These are phyloP conservation scores for Podarcis siculus DNA, from an alignment of 2,797 vertebrate species.

Conservation along the genomic window DNA sequence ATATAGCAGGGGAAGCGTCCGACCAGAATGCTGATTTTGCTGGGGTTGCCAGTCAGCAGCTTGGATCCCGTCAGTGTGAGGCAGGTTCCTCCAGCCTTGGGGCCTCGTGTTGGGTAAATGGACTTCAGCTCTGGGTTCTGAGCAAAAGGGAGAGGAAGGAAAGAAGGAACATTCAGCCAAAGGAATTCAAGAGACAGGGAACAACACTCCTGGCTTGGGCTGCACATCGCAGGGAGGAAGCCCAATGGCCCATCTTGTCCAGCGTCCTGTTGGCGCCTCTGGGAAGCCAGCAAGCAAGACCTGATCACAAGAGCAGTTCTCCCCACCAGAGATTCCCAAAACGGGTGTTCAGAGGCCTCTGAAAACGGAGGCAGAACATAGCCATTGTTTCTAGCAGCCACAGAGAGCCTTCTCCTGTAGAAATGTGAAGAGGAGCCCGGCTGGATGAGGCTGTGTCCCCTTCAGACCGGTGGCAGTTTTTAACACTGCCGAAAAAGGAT, in stretches of 20 bases:
- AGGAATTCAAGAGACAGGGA: neutral
- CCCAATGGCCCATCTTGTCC: neutral
- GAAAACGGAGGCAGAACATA: no score
- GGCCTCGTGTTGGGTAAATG: conserved; percentile 88
- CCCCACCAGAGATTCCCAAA: no score
- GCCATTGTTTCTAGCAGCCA: no score
- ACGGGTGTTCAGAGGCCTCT: no score
- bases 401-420: neutral
- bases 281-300: neutral
- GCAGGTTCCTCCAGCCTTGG: conserved; percentile 90
- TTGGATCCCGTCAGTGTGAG: conserved; percentile 88
- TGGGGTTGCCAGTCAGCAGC: conserved; percentile 87
- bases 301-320: no score
- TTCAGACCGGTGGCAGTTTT: neutral
- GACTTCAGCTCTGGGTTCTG: conserved; percentile 90
- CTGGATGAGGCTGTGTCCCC: neutral
- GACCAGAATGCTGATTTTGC: conserved; percentile 85
- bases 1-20: conserved; percentile 88
- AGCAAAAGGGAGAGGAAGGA: neutral
- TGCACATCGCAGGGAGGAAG: neutral
- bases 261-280: neutral
- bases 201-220: neutral
- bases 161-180: neutral
- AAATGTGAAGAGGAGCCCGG: neutral
- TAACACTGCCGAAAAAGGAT: neutral